Evolutionary conservation across 2,113 vertebrate species (phyloP), one percentile per base, ranked within the genome.

Genomic region (Chloropsis hardwickii): DNA sequence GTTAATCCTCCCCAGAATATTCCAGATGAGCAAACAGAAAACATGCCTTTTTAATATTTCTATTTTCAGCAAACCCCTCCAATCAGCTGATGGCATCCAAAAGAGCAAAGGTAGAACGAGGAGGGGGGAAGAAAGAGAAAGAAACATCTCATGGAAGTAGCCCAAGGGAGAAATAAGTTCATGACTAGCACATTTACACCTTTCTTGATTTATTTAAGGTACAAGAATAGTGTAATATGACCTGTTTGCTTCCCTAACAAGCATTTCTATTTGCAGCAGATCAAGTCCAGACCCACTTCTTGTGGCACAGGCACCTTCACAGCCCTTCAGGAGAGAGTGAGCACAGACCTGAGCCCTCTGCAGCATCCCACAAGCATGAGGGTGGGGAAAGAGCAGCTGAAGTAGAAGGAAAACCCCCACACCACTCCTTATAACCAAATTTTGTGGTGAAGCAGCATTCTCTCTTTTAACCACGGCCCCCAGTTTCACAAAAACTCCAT

Each of bases 201-300:
- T 97, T 95, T 91, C 86, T 88, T 95, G 95, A 97, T 96, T 96
- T 97, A 94, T 96, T 95, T 96, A 83, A 95, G 79, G 93, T 90
- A 95, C 85, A 95, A 94, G 81, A 96, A 95, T 60, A 56, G 76
- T n/a, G 88, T 95, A 95, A 96, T 74, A 67, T 51, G 90, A 95
- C 95, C 94, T 93, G 71, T 86, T 92, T 94, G 93, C 84, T 93
- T 86, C 90, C 80, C 44, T 97, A 96, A 93, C 87, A 86, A 93
- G 82, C 93, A 70, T 86, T 87, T 90, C 84, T 91, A 35, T 14
- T 93, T 66, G 72, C 60, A 81, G 51, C 70, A 93, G 94, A 95
- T 95, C 93, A 94, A 96, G 93, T 90, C 93, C 94, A 96, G 95
- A 92, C 79, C 39, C 67, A 77, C 47, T 74, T 81, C 60, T 79